Conservation (phyloP, 1,140 invertebrate species). For the Drosophila ambigua region DNA sequence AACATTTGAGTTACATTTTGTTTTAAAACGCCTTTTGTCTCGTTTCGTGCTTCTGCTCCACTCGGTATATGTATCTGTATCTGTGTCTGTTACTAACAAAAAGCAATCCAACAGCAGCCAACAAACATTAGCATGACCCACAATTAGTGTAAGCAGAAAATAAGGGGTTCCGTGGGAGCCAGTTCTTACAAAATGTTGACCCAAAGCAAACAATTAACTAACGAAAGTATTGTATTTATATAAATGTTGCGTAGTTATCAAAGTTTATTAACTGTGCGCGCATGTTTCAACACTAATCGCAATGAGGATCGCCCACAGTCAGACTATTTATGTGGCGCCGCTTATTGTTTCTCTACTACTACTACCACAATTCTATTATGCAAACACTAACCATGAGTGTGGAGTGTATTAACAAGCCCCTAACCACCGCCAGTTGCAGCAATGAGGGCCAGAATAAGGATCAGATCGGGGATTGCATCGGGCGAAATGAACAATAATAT, state of each 20-base stretch:
- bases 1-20: constrained; percentile 71
- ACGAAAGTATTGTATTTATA: constrained; percentile 72
- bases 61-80: constrained; percentile 17
- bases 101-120: constrained; percentile 1
- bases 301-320: constrained; percentile 9
- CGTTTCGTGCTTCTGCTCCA: constrained; percentile 47
- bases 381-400: not conserved
- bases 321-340: constrained; percentile 1
- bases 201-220: constrained; percentile 50
- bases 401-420: constrained; percentile 8
- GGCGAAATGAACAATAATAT: constrained; percentile 65
- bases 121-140: constrained; percentile 23
- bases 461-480: constrained; percentile 30
- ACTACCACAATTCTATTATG: no score
- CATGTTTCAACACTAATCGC: constrained; percentile 42
- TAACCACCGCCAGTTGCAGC: constrained; percentile 6
- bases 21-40: constrained; percentile 38
- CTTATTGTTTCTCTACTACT: constrained; percentile 3
- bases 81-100: constrained; percentile 56
- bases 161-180: constrained; percentile 7
- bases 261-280: constrained; percentile 43
- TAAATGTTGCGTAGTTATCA: constrained; percentile 58
- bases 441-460: no score
- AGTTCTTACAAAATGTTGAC: constrained; percentile 29
- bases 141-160: constrained; percentile 33